Base-by-base conservation (phyloP, 2,113 vertebrate genomes). In the Rhabdomys dilectus region DNA sequence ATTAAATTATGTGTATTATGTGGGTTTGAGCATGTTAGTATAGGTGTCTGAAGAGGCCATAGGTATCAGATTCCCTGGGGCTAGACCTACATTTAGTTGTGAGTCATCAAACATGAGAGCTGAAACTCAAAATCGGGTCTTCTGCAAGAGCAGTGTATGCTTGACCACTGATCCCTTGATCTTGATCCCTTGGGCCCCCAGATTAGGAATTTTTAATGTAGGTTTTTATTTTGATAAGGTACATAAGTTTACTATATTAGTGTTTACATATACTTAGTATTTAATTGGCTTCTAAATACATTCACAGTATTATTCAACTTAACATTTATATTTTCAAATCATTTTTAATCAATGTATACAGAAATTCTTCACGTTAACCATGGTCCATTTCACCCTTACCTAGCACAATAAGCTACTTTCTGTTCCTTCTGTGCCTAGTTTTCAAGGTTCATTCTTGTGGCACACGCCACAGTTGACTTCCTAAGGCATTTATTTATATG, bases 401-500 rank as follows among this genome's bases (percentile, higher is more conserved):
- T 2, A 51, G 21, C 73, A 42, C 26, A 58, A 15, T 84, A 3
- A 39, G 70, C 13, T 93, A 15, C 45, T 78, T 39, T 81, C 51
- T 66, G 21, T 78, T 64, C 62, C 45, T 62, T 94, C 73, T 64
- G 11, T 60, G 36, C 77, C 72, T 93, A 60, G 42, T 97, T 93
- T 48, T 78, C 58, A 78, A 60, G 39, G 26, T 60, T 91, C 7
- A 73, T 36, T 21, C 36, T 16, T n/a, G 1, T 88, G 76, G 39
- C 82, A 88, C 68, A n/a, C 91, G 45, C 91, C 56, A 80, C 84
- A 76, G 85, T 73, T 77, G 80, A 10, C 75, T 82, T 93, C 31
- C 45, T 62, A 77, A 77, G 48, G 17, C 66, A 7, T 51, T 68
- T 68, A 34, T 66, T 13, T 58, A 17, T 58, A 58, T 15, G 13